Evolutionary conservation across 2,113 vertebrate genomes (phyloP).

Genomic region (Dasypus novemcinctus): DNA sequence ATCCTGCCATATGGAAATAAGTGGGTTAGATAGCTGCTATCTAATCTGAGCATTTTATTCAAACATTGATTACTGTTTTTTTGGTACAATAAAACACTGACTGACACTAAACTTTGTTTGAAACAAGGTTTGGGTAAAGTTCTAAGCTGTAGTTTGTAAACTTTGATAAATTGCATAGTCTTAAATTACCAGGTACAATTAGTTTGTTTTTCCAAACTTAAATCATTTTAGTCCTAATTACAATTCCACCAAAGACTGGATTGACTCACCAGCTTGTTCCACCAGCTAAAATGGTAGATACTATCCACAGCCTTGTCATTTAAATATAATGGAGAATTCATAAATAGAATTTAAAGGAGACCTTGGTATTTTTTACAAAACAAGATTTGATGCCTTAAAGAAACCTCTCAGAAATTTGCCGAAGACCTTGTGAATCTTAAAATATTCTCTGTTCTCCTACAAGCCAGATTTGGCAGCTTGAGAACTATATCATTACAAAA

Average conservation of each 20-base stretch:
- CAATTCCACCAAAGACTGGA: not conserved
- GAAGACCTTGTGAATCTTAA: constrained; percentile 32
- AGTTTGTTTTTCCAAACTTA: constrained; percentile 23
- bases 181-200: not conserved
- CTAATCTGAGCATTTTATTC: constrained; percentile 44
- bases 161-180: not conserved
- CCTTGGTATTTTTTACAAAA: not conserved
- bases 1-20: constrained; percentile 25
- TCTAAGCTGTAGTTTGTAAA: not conserved
- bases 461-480: constrained; percentile 9
- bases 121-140: not conserved
- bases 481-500: constrained; percentile 4
- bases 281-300: not conserved
- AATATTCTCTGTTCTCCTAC: constrained; percentile 14
- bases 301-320: not conserved
- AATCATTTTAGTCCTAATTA: constrained; percentile 42
- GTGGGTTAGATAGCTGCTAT: not conserved
- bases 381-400: not conserved
- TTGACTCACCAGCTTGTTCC: constrained; percentile 39
- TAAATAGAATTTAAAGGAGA: constrained; percentile 44
- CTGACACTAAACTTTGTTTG: not conserved
- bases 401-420: constrained; percentile 17
- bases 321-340: constrained; percentile 57
- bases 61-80: constrained; percentile 23
- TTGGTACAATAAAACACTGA: not conserved